Base-by-base conservation (phyloP, 2,797 vertebrate genomes). In the Anableps anableps region DNA sequence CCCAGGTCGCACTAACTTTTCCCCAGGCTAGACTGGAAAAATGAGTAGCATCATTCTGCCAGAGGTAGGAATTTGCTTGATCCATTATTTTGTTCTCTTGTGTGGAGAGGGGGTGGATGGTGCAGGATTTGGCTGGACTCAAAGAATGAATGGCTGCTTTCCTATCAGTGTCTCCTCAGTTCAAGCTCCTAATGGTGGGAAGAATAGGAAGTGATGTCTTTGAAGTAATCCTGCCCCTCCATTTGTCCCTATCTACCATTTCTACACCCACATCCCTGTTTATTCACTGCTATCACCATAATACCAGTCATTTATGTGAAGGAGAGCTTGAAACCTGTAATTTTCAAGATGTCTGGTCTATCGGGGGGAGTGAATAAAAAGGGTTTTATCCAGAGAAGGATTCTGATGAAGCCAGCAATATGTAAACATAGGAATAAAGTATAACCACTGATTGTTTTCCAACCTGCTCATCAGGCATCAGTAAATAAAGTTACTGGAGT, bases 221-320 rank as follows among this genome's bases (percentile, higher is more conserved):
- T 13, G 34, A 74, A 74, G 78, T 51, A 76, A 83, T 82, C 83
- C 75, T 23, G 71, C 75, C 68, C 80, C 88, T 71, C 79, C 34
- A 71, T 84, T 76, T 19, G 0, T 76, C 71, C 80, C 81, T 47
- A 77, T 82, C 79, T 47, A 74, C 89, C 83, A 80, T 84, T 77
- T 85, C 60, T 47, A 74, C 84, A 38, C 83, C 81, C 85, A 84
- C 89, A 74, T 74, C 77, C 83, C 80, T 81, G 88, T 91, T 93
- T 91, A 92, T 91, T 85, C 83, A 84, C 90, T 76, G 80, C 77
- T 84, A 80, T 90, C 84, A 83, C 81, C 78, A 82, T 92, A 93
- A 93, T 91, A 87, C 83, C 86, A 88, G 90, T 91, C 88, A 93
- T 93, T 91, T 92, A 88, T 80, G 72, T 78, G 85, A 89, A 31